Evolutionary conservation across 2,888 invertebrate genomes (phyloP), one percentile per base, ranked within the genome.

Genomic region (Catocala fraxini): DNA sequence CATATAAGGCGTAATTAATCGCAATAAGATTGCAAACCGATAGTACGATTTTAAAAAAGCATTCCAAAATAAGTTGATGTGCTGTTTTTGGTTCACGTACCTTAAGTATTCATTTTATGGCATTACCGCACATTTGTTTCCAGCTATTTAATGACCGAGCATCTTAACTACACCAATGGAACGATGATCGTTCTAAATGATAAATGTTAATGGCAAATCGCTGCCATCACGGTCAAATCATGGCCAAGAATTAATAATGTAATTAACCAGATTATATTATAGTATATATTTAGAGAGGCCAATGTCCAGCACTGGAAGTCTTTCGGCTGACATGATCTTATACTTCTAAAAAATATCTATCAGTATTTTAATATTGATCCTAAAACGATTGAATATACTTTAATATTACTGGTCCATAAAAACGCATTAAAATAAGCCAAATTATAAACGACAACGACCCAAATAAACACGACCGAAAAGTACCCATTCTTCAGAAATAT

Each of bases 1-100:
- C 63, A 46, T 57, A 66, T 48, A 70, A 61, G 59, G 63, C 59
- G 39, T 68, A 68, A 71, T 66, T 69, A 68, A 66, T 66, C 62
- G 61, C 57, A 71, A 73, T 69, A 61, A 67, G 65, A 70, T 73
- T 66, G 52, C 41, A 53, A 63, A 56, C 51, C 43, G 59, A 64
- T 70, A 47, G 10, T 59, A 54, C n/a, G 42, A 52, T 57, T 59
- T 51, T 52, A 54, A 39, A 61, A 62, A 64, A 58, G 12, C 34
- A 49, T 51, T 25, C 25, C 45, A 12, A 51, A 25, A 35, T 25
- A 51, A 45, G 4, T 15, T 48, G 41, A 7, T 39, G 35, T 51
- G 6, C 46, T 39, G 39, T 25, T 39, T 52, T 51, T 46, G 45
- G 12, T 51, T 35, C 15, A 45, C 15, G 51, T 6, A 57, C 39